Evolutionary conservation across 2,113 vertebrate species (phyloP), one percentile per base, ranked within the genome.

Genomic region (Perca flavescens): DNA sequence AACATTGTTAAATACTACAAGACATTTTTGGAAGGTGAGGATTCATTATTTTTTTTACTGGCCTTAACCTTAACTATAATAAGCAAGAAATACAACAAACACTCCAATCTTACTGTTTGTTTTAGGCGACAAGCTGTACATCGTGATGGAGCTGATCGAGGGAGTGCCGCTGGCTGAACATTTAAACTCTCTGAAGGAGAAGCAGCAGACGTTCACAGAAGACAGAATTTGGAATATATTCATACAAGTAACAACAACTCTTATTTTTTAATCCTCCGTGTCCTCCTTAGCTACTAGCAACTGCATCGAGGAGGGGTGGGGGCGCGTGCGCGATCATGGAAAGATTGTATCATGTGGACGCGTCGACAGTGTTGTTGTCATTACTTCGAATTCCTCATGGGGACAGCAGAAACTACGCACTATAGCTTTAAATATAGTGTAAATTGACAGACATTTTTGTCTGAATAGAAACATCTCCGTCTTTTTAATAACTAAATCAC

Each of bases 101-200:
- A 25, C 10, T 6, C 49, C 25, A 13, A 62, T 11, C 3, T 1
- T 3, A 4, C 0, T 34, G 40, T 49, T 31, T 7, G 8, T 72
- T 83, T 19, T 36, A 98, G 97, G 95, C 84, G 97, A 97, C 68
- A 95, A 92, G 56, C 87, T 99, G 49, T 99, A 97, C 79, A 95
- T 98, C 19, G 95, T 98, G 67, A 98, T 98, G 97, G 97, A 98
- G 80, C 95, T 98, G 71, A 97, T 97, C 66, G 97, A 98, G 75
- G 96, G 97, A 1, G 90, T 94, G 28, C 93, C 97, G 0, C 91
- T 99, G 65, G 96, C 96, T 28, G 96, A 98, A 17, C 95, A 97
- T 70, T 95, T 97, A 19, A 96, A 86, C 90, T 97, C 96, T 82
- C 94, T 98, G 80, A 97, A 96, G 90, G 96, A 98, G 90, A 98